These are phyloP conservation scores for Dendrolimus pini DNA, from an alignment of 2,888 invertebrate genomes.

Conservation along the genomic window DNA sequence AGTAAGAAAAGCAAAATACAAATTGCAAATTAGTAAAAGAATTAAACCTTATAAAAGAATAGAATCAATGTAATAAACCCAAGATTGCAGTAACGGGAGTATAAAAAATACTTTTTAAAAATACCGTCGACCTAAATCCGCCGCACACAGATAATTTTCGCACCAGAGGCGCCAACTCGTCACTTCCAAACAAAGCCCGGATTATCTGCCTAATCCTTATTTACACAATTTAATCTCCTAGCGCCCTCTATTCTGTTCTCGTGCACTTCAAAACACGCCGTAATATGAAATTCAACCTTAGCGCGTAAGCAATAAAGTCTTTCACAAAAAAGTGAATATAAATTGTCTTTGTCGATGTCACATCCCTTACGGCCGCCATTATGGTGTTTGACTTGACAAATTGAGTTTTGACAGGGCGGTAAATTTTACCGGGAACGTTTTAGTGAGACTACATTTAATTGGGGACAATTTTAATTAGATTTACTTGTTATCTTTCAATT, in stretches of 20 bases:
- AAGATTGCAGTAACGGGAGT: neutral
- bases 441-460: slow-evolving; percentile 43
- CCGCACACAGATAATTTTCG: slow-evolving; percentile 39
- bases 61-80: slow-evolving; percentile 7
- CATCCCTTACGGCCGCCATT: slow-evolving; percentile 48
- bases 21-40: no score
- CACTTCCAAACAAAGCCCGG: slow-evolving; percentile 56
- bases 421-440: slow-evolving; percentile 48
- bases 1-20: no score
- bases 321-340: slow-evolving; percentile 17
- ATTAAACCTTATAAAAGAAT: no score
- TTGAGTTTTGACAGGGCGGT: slow-evolving; percentile 72
- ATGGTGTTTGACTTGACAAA: slow-evolving; percentile 70
- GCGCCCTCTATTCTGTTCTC: slow-evolving; percentile 19
- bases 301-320: slow-evolving; percentile 31
- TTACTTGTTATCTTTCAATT: slow-evolving; percentile 32
- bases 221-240: slow-evolving; percentile 71
- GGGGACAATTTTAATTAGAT: slow-evolving; percentile 39
- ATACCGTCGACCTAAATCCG: slow-evolving; percentile 40
- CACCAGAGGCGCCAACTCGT: slow-evolving; percentile 56
- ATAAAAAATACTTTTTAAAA: slow-evolving; percentile 6
- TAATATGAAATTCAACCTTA: slow-evolving; percentile 26
- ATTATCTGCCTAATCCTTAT: slow-evolving; percentile 73
- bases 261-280: slow-evolving; percentile 10
- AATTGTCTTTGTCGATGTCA: slow-evolving; percentile 24